Evolutionary conservation across 2,113 vertebrate genomes (phyloP).

Genomic region (Peromyscus leucopus): DNA sequence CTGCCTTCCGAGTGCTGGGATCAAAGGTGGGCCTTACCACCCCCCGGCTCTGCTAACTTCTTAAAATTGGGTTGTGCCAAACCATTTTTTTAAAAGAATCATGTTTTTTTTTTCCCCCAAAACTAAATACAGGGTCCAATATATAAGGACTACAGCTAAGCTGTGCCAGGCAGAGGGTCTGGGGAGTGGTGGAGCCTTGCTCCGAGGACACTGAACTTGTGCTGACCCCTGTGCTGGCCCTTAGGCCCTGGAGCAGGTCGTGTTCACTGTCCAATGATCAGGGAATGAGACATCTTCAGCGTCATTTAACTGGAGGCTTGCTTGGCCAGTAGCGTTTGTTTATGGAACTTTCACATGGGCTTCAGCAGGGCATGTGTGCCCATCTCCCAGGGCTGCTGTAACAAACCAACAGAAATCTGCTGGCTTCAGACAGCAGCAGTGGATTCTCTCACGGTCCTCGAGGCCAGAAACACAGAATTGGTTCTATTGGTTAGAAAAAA

Average conservation of each 20-base stretch:
- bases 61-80: neutral
- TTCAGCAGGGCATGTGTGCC: neutral
- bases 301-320: neutral
- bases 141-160: neutral
- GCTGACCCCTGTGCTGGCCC: neutral
- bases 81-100: neutral
- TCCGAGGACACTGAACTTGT: neutral
- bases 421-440: neutral
- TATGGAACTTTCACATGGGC: neutral
- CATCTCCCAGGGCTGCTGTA: neutral
- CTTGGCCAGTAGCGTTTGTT: neutral
- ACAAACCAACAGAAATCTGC: neutral
- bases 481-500: neutral
- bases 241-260: neutral
- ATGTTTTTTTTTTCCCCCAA: neutral
- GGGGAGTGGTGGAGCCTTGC: neutral
- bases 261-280: neutral
- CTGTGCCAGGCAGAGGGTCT: too few species aligned
- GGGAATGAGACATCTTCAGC: neutral
- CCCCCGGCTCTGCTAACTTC: neutral
- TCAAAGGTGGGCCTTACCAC: too few species aligned
- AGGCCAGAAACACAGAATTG: neutral
- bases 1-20: too few species aligned
- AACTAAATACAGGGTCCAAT: neutral
- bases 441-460: neutral